A percentile compares a stretch with the other conserved stretches of the same genome.
phyloP scores from a whole-genome alignment of 2,113 vertebrate species.

The Gallinago media region DNA sequence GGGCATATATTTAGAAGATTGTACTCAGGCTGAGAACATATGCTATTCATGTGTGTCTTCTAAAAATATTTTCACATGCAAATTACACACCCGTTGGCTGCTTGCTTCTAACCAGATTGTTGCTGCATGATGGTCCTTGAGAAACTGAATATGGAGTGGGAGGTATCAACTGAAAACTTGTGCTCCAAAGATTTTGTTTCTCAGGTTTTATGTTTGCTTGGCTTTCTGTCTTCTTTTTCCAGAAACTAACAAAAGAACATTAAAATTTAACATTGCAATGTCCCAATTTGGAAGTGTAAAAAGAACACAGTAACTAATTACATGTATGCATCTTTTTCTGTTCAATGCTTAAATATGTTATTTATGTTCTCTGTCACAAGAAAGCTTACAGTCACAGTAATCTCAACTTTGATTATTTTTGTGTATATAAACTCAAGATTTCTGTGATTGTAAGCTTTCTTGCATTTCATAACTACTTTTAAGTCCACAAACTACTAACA shows the following conservation, averaged over 20 bases:
- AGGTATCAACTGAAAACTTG: conserved; percentile 11
- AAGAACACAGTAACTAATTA: background rate
- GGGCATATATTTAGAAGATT: background rate
- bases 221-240: background rate
- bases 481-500: background rate
- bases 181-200: background rate
- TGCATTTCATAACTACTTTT: background rate
- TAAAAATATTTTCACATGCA: conserved; percentile 55
- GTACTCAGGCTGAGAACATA: background rate
- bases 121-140: background rate
- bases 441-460: background rate
- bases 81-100: background rate
- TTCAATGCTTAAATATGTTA: background rate
- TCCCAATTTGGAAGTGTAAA: background rate
- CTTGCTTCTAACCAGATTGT: conserved; percentile 14
- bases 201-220: background rate
- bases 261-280: background rate
- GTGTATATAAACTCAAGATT: background rate
- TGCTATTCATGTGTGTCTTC: conserved; percentile 45
- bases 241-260: background rate
- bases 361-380: background rate
- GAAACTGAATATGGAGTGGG: background rate
- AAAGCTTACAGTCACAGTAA: background rate
- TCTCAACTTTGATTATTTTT: background rate
- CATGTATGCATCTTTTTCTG: background rate